phyloP scores from a whole-genome alignment of 2,113 vertebrate species.

The Fulica atra region DNA sequence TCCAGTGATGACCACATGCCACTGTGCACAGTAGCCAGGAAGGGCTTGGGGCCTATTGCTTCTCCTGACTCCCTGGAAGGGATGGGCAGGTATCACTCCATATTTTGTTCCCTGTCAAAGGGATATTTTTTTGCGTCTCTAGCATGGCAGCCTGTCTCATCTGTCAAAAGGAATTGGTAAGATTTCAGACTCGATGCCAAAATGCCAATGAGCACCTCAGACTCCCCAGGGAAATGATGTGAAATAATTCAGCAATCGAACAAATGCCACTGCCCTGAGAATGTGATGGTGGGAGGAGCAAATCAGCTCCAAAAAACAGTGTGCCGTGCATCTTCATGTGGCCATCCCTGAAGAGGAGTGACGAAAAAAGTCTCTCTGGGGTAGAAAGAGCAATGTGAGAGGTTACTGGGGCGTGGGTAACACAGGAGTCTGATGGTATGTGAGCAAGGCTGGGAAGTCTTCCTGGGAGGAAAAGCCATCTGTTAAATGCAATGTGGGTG shows the following conservation, averaged over 20 bases:
- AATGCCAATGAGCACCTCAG: rapidly evolving
- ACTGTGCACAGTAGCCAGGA: not conserved
- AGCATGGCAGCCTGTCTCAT: not conserved
- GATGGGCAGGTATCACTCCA: rapidly evolving
- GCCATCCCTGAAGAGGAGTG: not conserved
- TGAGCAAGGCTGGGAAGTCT: not conserved
- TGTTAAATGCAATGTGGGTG: not conserved
- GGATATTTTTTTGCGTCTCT: not conserved
- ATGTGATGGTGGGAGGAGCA: not conserved
- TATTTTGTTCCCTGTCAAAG: not conserved
- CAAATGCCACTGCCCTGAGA: not conserved
- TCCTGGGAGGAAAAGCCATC: not conserved
- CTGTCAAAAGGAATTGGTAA: not conserved
- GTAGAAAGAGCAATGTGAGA: not conserved
- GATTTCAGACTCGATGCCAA: not conserved
- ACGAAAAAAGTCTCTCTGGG: not conserved
- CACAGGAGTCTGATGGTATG: rapidly evolving
- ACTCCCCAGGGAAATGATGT: not conserved
- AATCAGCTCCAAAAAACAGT: not conserved
- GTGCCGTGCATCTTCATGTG: not conserved
- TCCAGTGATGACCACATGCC: rapidly evolving
- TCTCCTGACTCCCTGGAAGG: not conserved
- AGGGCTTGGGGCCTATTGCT: not conserved
- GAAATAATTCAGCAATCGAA: not conserved
- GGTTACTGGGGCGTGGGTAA: not conserved